phyloP scores from a whole-genome alignment of 2,797 vertebrate species.

The Argyrosomus regius region DNA sequence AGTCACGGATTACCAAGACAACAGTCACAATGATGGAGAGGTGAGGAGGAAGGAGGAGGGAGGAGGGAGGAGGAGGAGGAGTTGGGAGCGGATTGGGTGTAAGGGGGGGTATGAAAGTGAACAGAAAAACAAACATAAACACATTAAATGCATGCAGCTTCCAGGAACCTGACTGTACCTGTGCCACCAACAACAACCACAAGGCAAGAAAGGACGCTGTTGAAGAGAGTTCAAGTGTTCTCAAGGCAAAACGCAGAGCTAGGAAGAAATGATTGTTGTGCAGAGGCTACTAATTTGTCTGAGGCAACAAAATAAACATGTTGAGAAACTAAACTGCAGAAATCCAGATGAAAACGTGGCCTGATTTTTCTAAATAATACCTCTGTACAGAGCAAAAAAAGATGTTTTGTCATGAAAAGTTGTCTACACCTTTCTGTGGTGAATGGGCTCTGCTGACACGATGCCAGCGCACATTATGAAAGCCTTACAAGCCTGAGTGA shows the following conservation, averaged over 20 bases:
- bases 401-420: too few relatives aligned
- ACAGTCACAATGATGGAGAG: conserved; percentile 81
- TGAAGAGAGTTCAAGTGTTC: conserved; percentile 49
- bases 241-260: conserved; percentile 29
- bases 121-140: conserved; percentile 83
- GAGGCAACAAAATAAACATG: conserved; percentile 4
- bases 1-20: conserved; percentile 78
- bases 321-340: background rate
- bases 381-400: background rate
- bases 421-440: background rate
- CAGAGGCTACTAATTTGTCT: background rate
- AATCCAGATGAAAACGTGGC: conserved; percentile 2
- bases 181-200: conserved; percentile 54
- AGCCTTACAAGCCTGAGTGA: conserved; percentile 4
- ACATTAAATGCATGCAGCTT: conserved; percentile 98
- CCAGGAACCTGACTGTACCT: conserved; percentile 87
- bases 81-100: conserved; percentile 7
- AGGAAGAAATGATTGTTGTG: conserved; percentile 5
- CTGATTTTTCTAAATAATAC: background rate
- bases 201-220: conserved; percentile 11
- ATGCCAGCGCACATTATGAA: background rate
- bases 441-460: background rate
- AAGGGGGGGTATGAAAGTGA: conserved; percentile 62
- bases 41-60: conserved; percentile 36
- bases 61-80: conserved; percentile 22